Percentiles rank a stretch among this genome's conserved stretches.
These are phyloP conservation scores for Zootermopsis nevadensis DNA, from an alignment of 2,888 invertebrate species.

Conservation along the genomic window DNA sequence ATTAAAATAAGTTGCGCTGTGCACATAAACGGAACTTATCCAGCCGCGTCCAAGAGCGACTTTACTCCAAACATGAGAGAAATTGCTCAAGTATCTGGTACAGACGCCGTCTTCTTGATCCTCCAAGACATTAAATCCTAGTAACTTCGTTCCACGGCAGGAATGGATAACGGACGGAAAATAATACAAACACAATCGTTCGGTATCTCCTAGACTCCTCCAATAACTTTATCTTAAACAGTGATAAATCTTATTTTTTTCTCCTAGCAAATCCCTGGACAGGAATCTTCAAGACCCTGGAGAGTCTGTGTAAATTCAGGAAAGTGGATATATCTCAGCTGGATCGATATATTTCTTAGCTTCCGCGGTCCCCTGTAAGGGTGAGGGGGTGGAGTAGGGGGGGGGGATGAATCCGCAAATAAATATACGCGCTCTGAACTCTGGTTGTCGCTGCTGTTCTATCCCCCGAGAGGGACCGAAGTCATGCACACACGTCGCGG, in stretches of 20 bases:
- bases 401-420: not conserved
- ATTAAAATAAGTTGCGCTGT: too few species aligned
- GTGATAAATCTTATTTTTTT: constrained; percentile 6
- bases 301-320: not conserved
- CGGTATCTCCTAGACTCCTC: not conserved
- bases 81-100: too few species aligned
- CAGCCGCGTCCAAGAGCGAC: too few species aligned
- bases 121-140: too few species aligned
- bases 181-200: not conserved
- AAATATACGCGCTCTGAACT: not conserved
- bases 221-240: not conserved
- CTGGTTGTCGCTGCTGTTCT: not conserved
- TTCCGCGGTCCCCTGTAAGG: not conserved
- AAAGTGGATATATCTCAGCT: not conserved
- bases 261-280: constrained; percentile 1
- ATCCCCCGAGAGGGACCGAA: not conserved
- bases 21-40: too few species aligned
- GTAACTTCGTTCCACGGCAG: not conserved
- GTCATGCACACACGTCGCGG: not conserved
- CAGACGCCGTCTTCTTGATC: too few species aligned
- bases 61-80: too few species aligned
- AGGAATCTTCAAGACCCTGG: constrained; percentile 8
- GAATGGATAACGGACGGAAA: not conserved
- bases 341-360: not conserved
- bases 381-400: too few species aligned